phyloP scores from a whole-genome alignment of 2,888 invertebrate genomes.

The Megamerina dolium region DNA sequence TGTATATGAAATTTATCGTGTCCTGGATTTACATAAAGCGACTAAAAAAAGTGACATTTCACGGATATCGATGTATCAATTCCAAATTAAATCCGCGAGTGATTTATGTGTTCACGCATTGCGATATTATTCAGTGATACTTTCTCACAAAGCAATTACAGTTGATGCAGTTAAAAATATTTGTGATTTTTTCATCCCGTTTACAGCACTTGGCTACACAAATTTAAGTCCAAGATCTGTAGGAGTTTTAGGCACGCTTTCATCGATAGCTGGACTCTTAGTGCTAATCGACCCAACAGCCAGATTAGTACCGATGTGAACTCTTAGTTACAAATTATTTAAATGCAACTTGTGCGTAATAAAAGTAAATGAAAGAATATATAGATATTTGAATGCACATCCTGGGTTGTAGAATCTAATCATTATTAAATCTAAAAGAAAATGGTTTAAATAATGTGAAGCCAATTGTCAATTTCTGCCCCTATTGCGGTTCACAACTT shows the following conservation, averaged over 20 bases:
- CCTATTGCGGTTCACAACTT: too few relatives aligned
- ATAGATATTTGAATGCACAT: too few relatives aligned
- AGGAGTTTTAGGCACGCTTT: slow-evolving; percentile 72
- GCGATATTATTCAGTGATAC: slow-evolving; percentile 33
- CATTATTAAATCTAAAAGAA: too few relatives aligned
- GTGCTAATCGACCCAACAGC: slow-evolving; percentile 70
- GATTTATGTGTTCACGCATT: slow-evolving; percentile 32
- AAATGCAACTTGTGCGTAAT: too few relatives aligned
- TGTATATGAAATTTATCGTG: slow-evolving; percentile 70
- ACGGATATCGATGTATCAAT: slow-evolving; percentile 27
- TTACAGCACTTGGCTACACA: slow-evolving; percentile 72
- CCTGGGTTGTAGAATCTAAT: too few relatives aligned
- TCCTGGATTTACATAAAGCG: slow-evolving; percentile 56
- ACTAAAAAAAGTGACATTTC: slow-evolving; percentile 44
- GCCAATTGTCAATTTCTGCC: too few relatives aligned
- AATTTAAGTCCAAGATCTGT: slow-evolving; percentile 71
- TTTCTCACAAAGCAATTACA: slow-evolving; percentile 59
- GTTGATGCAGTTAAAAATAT: slow-evolving; percentile 80
- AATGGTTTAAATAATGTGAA: too few relatives aligned
- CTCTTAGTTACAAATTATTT: too few relatives aligned
- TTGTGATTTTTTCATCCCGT: slow-evolving; percentile 81
- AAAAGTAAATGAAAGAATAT: too few relatives aligned
- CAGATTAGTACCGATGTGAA: slow-evolving; percentile 72
- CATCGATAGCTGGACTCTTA: slow-evolving; percentile 73
- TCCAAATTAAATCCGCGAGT: slow-evolving; percentile 28